These are phyloP conservation scores for Cassiopea andromeda DNA, from an alignment of 30 jellyfish, hydroid and myxozoan species.

Conservation along the genomic window DNA sequence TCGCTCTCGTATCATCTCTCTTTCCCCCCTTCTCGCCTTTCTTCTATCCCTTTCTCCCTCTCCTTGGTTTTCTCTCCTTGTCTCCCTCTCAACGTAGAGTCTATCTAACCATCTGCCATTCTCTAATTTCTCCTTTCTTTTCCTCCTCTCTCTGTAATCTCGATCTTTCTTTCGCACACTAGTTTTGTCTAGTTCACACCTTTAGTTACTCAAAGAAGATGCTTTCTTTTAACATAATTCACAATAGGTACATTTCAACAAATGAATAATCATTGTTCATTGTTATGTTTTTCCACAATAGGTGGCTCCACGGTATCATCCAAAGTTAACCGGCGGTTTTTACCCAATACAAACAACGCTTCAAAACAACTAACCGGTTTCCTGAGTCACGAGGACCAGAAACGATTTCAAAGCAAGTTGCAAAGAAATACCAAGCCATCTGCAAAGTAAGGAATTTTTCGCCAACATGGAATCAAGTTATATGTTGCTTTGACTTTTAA, in stretches of 20 bases:
- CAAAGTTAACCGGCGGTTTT: neutral
- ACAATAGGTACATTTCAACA: too few relatives aligned
- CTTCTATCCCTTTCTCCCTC: neutral
- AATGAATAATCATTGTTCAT: too few relatives aligned
- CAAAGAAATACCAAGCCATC: neutral
- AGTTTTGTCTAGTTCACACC: too few relatives aligned
- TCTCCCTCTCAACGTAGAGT: neutral
- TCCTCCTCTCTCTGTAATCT: too few relatives aligned
- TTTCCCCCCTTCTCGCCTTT: neutral
- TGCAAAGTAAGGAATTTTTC: neutral
- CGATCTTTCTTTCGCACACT: too few relatives aligned
- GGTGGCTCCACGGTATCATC: conserved; percentile 39
- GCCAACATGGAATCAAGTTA: neutral
- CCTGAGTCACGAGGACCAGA: conserved; percentile 33
- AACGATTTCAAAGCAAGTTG: conserved; percentile 30
- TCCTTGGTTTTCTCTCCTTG: neutral
- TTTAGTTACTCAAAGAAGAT: too few relatives aligned
- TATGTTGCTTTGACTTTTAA: too few relatives aligned
- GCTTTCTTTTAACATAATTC: too few relatives aligned
- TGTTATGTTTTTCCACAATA: too few relatives aligned
- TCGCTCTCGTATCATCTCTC: neutral
- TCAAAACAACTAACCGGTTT: conserved; percentile 29
- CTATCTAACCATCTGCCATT: neutral
- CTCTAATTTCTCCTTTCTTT: too few relatives aligned
- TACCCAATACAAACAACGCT: neutral